Conservation (phyloP, 2,113 vertebrate genomes). For the Chaetura pelagica region DNA sequence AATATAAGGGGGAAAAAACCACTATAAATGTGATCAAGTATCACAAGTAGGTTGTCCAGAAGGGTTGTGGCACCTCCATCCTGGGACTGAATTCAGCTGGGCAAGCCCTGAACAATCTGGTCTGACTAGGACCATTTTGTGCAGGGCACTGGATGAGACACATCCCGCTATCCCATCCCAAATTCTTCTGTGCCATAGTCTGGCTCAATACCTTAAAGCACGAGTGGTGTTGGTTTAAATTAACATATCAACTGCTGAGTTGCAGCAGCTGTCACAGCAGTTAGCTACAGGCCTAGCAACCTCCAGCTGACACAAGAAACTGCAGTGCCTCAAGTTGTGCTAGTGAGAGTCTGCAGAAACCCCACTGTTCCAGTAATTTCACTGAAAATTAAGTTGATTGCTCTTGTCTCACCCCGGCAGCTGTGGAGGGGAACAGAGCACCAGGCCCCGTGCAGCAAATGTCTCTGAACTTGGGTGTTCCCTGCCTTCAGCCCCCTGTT, state of each 20-base stretch:
- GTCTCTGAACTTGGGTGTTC: not conserved
- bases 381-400: not conserved
- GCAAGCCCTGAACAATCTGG: not conserved
- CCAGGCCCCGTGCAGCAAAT: rapidly evolving
- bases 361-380: not conserved
- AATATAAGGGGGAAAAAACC: not conserved
- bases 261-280: conserved; percentile 16
- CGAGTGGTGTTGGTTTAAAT: conserved; percentile 12
- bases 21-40: not conserved
- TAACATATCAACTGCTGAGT: conserved; percentile 24
- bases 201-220: not conserved
- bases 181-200: not conserved
- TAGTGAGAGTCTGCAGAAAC: not conserved
- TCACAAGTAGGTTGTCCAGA: not conserved
- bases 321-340: not conserved
- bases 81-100: not conserved
- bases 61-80: not conserved
- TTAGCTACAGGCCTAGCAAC: not conserved
- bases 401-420: not conserved
- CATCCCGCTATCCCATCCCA: rapidly evolving
- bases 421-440: not conserved
- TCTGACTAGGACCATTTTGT: not conserved
- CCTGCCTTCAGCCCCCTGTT: not conserved
- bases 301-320: not conserved
- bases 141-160: not conserved